Percentiles rank a stretch among this genome's conserved stretches.
Evolutionary conservation across 92 coral and sea anemone genomes (phyloP).

Genomic region (Virgularia gustaviana): DNA sequence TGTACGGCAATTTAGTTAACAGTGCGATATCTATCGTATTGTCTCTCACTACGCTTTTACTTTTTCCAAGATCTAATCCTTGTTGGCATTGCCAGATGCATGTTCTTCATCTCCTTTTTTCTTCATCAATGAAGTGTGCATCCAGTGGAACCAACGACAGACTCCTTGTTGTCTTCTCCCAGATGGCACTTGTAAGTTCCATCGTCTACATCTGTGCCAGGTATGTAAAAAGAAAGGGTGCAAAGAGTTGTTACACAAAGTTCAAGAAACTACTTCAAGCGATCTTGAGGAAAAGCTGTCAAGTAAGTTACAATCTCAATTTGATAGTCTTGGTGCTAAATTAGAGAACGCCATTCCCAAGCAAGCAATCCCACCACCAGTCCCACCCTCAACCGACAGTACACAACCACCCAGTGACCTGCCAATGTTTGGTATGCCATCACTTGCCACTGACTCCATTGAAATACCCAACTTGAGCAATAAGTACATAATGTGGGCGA

Average conservation of each 20-base stretch:
- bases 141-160: conserved; percentile 9
- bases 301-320: conserved; percentile 26
- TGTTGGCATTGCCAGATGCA: no score
- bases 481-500: conserved; percentile 30
- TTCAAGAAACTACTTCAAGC: background rate
- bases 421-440: conserved; percentile 22
- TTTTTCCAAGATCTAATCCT: no score
- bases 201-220: conserved; percentile 16
- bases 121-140: conserved; percentile 25
- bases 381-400: background rate
- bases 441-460: background rate
- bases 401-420: conserved; percentile 11
- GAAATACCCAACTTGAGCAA: conserved; percentile 19
- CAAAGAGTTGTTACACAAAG: conserved; percentile 11
- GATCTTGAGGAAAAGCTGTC: conserved; percentile 3
- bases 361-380: conserved; percentile 2
- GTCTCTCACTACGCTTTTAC: no score
- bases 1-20: no score
- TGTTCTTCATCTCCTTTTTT: no score
- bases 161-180: background rate
- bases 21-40: no score
- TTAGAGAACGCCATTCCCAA: conserved; percentile 6
- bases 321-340: conserved; percentile 24
- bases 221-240: conserved; percentile 26
- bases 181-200: background rate